phyloP scores from a whole-genome alignment of 2,113 vertebrate species.

The Pycnonotus jocosus region DNA sequence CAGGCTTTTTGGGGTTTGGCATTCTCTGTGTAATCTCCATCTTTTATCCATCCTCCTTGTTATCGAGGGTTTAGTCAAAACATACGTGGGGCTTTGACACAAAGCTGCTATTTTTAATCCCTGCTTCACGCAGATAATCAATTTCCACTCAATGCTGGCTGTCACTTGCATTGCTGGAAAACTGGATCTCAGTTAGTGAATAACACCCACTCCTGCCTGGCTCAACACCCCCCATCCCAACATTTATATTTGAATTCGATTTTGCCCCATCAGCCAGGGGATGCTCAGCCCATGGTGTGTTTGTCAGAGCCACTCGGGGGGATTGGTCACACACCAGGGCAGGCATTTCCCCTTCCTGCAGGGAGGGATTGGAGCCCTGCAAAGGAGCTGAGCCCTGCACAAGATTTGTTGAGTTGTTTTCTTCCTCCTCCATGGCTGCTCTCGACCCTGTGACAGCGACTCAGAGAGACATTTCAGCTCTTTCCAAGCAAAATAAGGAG shows the following conservation, averaged over 20 bases:
- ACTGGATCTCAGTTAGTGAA: not conserved
- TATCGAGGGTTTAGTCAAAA: constrained; percentile 50
- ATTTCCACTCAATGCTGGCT: constrained; percentile 30
- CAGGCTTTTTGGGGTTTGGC: not conserved
- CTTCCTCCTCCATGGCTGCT: not conserved
- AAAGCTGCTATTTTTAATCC: constrained; percentile 44
- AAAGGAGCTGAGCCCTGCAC: not conserved
- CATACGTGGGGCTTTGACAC: not conserved
- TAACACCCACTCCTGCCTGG: not conserved
- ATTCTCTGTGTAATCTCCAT: constrained; percentile 6
- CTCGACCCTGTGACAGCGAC: not conserved
- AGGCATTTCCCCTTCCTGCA: not conserved
- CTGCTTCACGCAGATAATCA: constrained; percentile 1
- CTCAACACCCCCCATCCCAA: not conserved
- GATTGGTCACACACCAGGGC: not conserved
- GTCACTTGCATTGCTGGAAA: not conserved
- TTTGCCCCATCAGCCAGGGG: not conserved
- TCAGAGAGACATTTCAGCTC: not conserved
- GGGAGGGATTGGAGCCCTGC: not conserved
- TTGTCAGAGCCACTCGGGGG: not conserved
- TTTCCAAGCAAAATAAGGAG: not conserved
- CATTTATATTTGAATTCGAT: not conserved
- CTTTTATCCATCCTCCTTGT: constrained; percentile 43
- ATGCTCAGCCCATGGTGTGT: not conserved
- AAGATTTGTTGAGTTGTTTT: not conserved